Evolutionary conservation across 2,888 invertebrate genomes (phyloP).

Genomic region (Acleris literana): DNA sequence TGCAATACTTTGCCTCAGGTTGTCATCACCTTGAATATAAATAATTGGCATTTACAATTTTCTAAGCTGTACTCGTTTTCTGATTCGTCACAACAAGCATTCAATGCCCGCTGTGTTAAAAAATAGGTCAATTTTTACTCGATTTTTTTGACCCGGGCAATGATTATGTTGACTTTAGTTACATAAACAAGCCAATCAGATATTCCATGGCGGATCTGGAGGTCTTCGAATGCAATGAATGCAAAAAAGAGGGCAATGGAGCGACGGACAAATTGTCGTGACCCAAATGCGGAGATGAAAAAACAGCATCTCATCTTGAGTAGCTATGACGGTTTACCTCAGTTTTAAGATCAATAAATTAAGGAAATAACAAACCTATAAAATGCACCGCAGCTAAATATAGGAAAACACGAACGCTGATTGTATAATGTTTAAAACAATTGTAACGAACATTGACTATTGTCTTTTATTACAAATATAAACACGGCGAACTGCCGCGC

Average conservation of each 20-base stretch:
- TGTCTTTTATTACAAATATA: no score
- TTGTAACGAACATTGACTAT: no score
- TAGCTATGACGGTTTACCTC: background rate
- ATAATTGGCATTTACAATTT: no score
- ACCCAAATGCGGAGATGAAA: constrained; percentile 1
- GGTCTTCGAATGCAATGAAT: background rate
- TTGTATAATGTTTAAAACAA: background rate
- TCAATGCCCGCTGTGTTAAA: no score
- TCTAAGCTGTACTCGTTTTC: no score
- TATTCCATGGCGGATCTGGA: background rate
- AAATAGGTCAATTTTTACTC: no score
- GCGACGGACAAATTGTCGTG: constrained; percentile 6
- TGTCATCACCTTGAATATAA: no score
- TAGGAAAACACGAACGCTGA: background rate
- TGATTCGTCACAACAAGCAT: no score
- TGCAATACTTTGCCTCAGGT: no score
- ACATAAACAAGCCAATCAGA: background rate
- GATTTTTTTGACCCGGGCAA: no score
- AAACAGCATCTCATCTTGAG: constrained; percentile 4
- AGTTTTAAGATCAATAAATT: background rate
- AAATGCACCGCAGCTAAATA: background rate
- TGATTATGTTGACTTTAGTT: background rate
- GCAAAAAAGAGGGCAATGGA: constrained; percentile 14
- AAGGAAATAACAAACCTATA: background rate
- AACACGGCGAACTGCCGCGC: background rate